Percentiles rank a stretch among this genome's conserved stretches.
These are phyloP conservation scores for Champsocephalus esox DNA, from an alignment of 2,797 vertebrate genomes.

Conservation along the genomic window DNA sequence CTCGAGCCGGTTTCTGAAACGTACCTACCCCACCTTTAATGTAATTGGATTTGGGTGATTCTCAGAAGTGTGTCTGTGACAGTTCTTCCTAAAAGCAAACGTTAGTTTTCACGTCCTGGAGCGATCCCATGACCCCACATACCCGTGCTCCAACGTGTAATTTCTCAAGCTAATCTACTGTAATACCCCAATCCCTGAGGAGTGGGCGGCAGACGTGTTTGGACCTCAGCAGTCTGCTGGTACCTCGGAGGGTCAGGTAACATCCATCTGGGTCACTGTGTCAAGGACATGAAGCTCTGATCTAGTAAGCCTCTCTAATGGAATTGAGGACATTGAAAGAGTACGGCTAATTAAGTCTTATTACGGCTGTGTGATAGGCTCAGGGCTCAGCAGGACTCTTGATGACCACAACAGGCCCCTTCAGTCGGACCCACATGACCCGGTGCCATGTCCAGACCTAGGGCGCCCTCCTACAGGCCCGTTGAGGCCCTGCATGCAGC, in stretches of 20 bases:
- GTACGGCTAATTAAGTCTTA: slow-evolving; percentile 74
- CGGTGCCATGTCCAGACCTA: slow-evolving; percentile 36
- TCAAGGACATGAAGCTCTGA: slow-evolving; percentile 69
- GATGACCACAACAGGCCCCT: slow-evolving; percentile 51
- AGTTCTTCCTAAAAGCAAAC: slow-evolving; percentile 62
- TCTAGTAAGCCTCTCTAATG: slow-evolving; percentile 74
- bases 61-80: slow-evolving; percentile 66
- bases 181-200: slow-evolving; percentile 70
- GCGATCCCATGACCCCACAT: slow-evolving; percentile 66
- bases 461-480: slow-evolving; percentile 34
- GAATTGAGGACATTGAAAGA: slow-evolving; percentile 72
- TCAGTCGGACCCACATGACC: slow-evolving; percentile 43
- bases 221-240: slow-evolving; percentile 46
- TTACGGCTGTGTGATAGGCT: slow-evolving; percentile 63
- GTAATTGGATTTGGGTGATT: slow-evolving; percentile 77
- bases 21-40: neutral
- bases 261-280: slow-evolving; percentile 74
- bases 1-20: too few species aligned
- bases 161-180: slow-evolving; percentile 75
- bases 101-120: slow-evolving; percentile 65
- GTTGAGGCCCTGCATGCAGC: slow-evolving; percentile 47
- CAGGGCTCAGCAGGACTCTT: slow-evolving; percentile 66
- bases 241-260: slow-evolving; percentile 67
- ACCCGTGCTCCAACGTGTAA: slow-evolving; percentile 54
- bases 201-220: slow-evolving; percentile 57